Evolutionary conservation across 2,797 vertebrate species (phyloP), one percentile per base, ranked within the genome.

Genomic region (Ctenochaetus hawaiiensis): DNA sequence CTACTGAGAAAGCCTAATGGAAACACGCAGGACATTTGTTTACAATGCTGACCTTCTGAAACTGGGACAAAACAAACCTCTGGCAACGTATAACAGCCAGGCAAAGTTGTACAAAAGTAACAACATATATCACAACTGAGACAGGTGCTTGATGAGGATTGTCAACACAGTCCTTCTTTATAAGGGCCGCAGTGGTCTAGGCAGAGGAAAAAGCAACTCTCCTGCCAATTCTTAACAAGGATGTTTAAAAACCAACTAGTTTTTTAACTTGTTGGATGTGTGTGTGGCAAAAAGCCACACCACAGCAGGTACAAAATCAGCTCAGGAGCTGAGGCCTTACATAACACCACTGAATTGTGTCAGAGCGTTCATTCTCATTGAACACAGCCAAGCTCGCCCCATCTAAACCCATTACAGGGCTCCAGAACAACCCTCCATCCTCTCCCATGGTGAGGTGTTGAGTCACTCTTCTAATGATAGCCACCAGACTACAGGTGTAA

Each of bases 401-500:
- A 20, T 73, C 73, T 81, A 79, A 88, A 57, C 71, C 84, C 61
- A 76, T 85, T 83, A 83, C 1, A 62, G 60, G 65, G 64, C 78
- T 63, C 60, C 81, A 22, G 0, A 84, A 70, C 72, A 65, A 54
- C 53, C 48, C 63, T 59, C 54, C 59, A 60, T 70, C 67, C 66
- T 77, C 72, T 69, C 41, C 75, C 63, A 69, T 44, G 54, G 48
- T 56, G n/a, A 74, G 67, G 71, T 65, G 82, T 82, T 89, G 82
- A 87, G 73, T 91, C 86, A 88, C 58, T 82, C 59, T 51, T 85
- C 79, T 74, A 84, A 85, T 84, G 85, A 89, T 80, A 81, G 84
- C 77, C 76, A 77, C 84, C 70, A 52, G 83, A 80, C 84, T 81
- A 82, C 86, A 90, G 83, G 90, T 92, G 91, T 83, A 78, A 90